Percentiles rank a stretch among this genome's conserved stretches.
These are phyloP conservation scores for Drosophila nigricruria DNA, from an alignment of 2,888 invertebrate species.

Conservation along the genomic window DNA sequence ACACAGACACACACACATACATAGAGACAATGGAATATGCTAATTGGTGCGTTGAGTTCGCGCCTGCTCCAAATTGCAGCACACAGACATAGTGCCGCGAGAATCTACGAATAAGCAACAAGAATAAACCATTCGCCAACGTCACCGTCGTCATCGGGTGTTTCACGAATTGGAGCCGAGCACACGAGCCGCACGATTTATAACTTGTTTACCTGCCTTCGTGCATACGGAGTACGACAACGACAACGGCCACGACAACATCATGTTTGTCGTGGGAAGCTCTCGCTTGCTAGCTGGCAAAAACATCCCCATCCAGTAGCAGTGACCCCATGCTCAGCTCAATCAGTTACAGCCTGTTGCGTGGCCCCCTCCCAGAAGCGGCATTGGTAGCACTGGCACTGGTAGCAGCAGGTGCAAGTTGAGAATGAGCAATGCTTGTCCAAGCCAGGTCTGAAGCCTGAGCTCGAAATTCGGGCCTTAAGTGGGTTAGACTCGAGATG, in stretches of 20 bases:
- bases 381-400: slow-evolving; percentile 6
- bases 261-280: slow-evolving; percentile 45
- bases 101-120: slow-evolving; percentile 82
- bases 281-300: slow-evolving; percentile 41
- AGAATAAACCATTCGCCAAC: slow-evolving; percentile 72
- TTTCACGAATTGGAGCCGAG: slow-evolving; percentile 68
- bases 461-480: slow-evolving; percentile 23
- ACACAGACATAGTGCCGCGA: slow-evolving; percentile 58
- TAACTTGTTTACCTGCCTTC: slow-evolving; percentile 84
- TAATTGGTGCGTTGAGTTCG: slow-evolving; percentile 82
- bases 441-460: slow-evolving; percentile 33
- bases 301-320: slow-evolving; percentile 67
- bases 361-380: slow-evolving; percentile 3
- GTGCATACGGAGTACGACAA: slow-evolving; percentile 47
- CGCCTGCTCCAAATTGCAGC: slow-evolving; percentile 71
- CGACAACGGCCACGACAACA: slow-evolving; percentile 19
- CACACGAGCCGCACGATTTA: slow-evolving; percentile 74
- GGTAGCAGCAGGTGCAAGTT: slow-evolving; percentile 41
- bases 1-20: slow-evolving; percentile 33
- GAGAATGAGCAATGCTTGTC: slow-evolving; percentile 25
- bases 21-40: slow-evolving; percentile 80
- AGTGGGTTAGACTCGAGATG: slow-evolving; percentile 38
- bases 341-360: slow-evolving; percentile 65
- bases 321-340: slow-evolving; percentile 47
- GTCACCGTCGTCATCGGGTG: slow-evolving; percentile 49